Percentiles rank a stretch among this genome's conserved stretches.
These are phyloP conservation scores for Plagodis dolabraria DNA, from an alignment of 2,888 invertebrate species.

Conservation along the genomic window DNA sequence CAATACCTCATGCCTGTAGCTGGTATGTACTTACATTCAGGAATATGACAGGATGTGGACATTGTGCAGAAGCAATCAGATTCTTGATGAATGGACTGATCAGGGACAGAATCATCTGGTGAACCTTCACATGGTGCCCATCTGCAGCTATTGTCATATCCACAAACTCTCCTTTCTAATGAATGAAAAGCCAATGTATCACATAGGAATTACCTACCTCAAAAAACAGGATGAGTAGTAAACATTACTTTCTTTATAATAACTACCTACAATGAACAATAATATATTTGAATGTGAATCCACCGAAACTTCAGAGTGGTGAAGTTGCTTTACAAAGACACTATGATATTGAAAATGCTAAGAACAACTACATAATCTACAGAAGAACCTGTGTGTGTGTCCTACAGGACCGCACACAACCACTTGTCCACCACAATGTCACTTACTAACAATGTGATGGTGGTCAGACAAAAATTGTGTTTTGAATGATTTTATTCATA, in stretches of 20 bases:
- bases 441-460: too few species aligned
- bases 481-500: too few species aligned
- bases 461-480: too few species aligned
- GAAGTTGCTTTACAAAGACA: too few species aligned
- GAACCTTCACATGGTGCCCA: conserved; percentile 73
- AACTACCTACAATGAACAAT: neutral
- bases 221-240: neutral
- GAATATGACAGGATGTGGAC: conserved; percentile 72
- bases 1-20: neutral
- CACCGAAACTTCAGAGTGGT: too few species aligned
- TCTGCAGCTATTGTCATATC: conserved; percentile 79
- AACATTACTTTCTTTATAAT: neutral
- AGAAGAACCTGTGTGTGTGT: too few species aligned
- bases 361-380: too few species aligned
- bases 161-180: conserved; percentile 62
- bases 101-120: conserved; percentile 69
- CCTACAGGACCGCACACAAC: too few species aligned
- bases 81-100: conserved; percentile 74
- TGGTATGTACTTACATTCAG: conserved; percentile 61
- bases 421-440: too few species aligned
- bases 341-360: too few species aligned
- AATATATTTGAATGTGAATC: too few species aligned
- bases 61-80: conserved; percentile 62
- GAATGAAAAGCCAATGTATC: neutral
- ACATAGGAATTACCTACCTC: neutral